Evolutionary conservation across 2,113 vertebrate species (phyloP), one percentile per base, ranked within the genome.

Genomic region (Corapipo altera): DNA sequence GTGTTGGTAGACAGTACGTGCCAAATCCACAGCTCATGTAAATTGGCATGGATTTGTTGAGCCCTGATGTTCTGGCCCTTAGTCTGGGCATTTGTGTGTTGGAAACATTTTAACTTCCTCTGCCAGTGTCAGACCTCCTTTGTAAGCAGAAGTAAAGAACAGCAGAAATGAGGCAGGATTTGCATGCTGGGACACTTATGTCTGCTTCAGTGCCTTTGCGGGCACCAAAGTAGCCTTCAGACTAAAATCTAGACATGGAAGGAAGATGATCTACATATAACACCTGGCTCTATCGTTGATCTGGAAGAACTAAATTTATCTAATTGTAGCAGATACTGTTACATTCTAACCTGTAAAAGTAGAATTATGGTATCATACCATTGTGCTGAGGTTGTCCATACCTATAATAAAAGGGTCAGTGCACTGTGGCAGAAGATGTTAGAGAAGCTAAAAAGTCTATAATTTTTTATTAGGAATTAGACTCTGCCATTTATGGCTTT

Each of bases 391-490:
- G 32, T 66, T 79, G 85, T 85, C 70, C 17, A 28, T 28, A 12
- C 35, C 57, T 64, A 55, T 85, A 44, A 94, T 86, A 84, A 55
- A 41, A 12, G n/a, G 15, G 28, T 95, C 70, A 67, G 28, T 39
- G 37, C 44, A 55, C 28, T 27, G 74, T 84, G 65, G 54, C n/a
- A 88, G 49, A 88, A 61, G 54, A n/a, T 79, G 51, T 33, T 62
- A 89, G 32, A 66, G 49, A 88, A 82, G 35, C 15, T 91, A 51
- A 88, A 72, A 89, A 58, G 51, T 91, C 73, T 59, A 48, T 84
- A 55, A 24, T 48, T 66, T 80, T 93, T 89, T 81, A 89, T 84
- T 88, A 70, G n/a, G 37, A 96, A 59, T 94, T 90, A 74, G 20
- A 44, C 14, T 84, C 46, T 71, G 35, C 43, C 21, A 9, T 80